These are phyloP conservation scores for Nyctibius grandis DNA, from an alignment of 2,797 vertebrate genomes.

Conservation along the genomic window DNA sequence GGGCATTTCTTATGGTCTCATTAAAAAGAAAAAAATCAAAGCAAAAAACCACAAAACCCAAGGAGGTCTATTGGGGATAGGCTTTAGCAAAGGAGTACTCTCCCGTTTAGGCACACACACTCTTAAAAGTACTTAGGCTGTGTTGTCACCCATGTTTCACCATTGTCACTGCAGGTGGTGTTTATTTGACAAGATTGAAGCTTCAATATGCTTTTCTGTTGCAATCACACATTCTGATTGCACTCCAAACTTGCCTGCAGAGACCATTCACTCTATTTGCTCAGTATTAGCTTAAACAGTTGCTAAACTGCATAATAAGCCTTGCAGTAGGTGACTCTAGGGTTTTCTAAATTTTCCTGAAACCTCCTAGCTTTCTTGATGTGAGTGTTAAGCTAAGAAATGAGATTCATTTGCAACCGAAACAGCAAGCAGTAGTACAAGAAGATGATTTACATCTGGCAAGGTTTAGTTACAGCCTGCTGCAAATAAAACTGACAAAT, in stretches of 20 bases:
- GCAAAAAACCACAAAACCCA: too few relatives aligned
- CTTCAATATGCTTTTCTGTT: background rate
- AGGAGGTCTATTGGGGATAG: background rate
- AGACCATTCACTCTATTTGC: background rate
- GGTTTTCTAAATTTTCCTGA: background rate
- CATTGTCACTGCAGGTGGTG: background rate
- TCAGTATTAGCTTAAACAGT: background rate
- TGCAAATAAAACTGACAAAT: slow-evolving; percentile 36
- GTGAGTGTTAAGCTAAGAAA: background rate
- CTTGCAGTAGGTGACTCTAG: background rate
- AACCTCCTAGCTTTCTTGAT: background rate
- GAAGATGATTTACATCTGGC: slow-evolving; percentile 8
- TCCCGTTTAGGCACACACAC: background rate
- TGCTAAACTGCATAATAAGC: background rate
- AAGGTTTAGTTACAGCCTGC: background rate
- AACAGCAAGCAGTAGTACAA: background rate
- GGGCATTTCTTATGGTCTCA: background rate
- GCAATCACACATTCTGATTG: background rate
- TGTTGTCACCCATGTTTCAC: background rate
- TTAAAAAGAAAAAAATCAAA: background rate
- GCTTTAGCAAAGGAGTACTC: background rate
- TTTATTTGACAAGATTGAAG: background rate
- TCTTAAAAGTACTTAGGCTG: background rate
- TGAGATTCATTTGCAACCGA: background rate
- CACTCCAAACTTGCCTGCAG: background rate